phyloP scores from a whole-genome alignment of 2,888 invertebrate species.

The Drosophila robusta region DNA sequence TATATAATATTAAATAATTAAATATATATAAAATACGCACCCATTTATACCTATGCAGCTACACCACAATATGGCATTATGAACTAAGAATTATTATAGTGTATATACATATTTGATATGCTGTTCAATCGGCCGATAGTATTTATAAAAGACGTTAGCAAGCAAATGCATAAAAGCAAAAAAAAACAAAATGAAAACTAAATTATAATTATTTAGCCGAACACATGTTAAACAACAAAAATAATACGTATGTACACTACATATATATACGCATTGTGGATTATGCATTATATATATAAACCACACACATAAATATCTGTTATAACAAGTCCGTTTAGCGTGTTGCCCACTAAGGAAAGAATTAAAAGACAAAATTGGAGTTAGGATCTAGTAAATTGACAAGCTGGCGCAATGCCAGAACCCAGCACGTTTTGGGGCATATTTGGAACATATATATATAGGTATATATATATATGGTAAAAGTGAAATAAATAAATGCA shows the following conservation, averaged over 20 bases:
- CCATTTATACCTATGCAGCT: constrained; percentile 35
- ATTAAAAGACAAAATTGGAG: constrained; percentile 28
- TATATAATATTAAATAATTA: constrained; percentile 15
- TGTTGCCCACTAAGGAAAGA: constrained; percentile 49
- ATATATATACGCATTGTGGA: constrained; percentile 22
- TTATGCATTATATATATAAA: constrained; percentile 33
- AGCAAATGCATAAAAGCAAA: constrained; percentile 57
- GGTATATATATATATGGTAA: constrained; percentile 3
- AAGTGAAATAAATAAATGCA: constrained; percentile 22
- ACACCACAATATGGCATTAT: constrained; percentile 48
- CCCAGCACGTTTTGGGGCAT: constrained; percentile 33
- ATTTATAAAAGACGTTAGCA: constrained; percentile 70
- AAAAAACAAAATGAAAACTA: constrained; percentile 22
- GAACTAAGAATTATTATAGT: constrained; percentile 55
- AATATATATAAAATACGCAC: constrained; percentile 18
- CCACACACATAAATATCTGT: constrained; percentile 55
- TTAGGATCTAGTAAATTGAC: constrained; percentile 60
- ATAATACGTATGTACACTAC: constrained; percentile 53
- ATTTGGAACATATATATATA: constrained; percentile 34
- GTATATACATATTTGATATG: constrained; percentile 63
- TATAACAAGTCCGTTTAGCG: constrained; percentile 52
- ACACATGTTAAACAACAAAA: constrained; percentile 75
- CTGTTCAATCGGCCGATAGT: constrained; percentile 56
- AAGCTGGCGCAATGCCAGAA: constrained; percentile 39
- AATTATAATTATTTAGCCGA: constrained; percentile 62